Evolutionary conservation across 2,113 vertebrate genomes (phyloP).

Genomic region (Alosa alosa): DNA sequence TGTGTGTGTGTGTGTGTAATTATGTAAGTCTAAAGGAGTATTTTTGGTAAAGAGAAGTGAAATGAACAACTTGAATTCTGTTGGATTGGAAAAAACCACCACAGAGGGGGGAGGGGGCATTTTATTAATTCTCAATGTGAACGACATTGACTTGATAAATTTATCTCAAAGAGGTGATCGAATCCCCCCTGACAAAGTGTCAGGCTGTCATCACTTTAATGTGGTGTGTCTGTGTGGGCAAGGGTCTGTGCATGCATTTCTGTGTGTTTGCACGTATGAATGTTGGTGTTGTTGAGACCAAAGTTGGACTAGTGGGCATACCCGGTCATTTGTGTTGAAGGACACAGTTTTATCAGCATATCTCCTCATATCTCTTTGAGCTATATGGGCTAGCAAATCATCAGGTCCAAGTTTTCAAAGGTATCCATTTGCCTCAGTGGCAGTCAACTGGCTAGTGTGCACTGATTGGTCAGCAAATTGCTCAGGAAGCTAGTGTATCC

Average conservation of each 20-base stretch:
- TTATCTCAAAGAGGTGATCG: background rate
- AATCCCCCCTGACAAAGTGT: background rate
- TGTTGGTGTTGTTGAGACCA: constrained; percentile 2
- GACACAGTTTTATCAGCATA: background rate
- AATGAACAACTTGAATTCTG: constrained; percentile 11
- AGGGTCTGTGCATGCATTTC: background rate
- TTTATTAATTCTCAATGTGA: background rate
- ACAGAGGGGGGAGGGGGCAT: background rate
- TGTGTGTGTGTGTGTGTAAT: constrained; percentile 28
- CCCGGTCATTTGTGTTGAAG: background rate
- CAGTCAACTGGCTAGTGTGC: background rate
- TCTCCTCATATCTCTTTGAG: background rate
- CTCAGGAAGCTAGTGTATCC: background rate
- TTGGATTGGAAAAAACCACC: background rate
- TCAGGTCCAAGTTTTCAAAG: background rate
- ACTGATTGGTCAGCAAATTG: background rate
- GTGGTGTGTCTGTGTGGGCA: background rate
- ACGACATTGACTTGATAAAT: background rate
- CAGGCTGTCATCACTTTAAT: background rate
- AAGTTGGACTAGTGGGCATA: background rate
- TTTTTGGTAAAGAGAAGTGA: background rate
- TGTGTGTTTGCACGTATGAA: background rate
- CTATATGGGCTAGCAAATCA: background rate
- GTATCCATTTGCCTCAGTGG: background rate
- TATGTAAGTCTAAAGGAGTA: background rate